These are phyloP conservation scores for Lates japonicus DNA, from an alignment of 2,797 vertebrate species.

Conservation along the genomic window DNA sequence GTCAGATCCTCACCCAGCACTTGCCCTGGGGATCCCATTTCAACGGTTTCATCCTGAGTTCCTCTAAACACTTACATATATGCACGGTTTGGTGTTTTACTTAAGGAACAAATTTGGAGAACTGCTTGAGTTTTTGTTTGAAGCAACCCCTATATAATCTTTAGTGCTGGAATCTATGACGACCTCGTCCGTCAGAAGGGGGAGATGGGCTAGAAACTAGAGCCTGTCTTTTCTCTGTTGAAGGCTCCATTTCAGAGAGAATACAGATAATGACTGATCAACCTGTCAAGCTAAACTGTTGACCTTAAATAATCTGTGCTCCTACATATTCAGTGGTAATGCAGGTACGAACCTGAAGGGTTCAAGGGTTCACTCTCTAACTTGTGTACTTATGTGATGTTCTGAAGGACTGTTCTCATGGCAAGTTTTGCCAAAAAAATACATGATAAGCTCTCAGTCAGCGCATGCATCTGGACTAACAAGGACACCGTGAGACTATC, in stretches of 20 bases:
- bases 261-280: background rate
- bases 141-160: background rate
- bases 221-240: background rate
- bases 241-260: constrained; percentile 29
- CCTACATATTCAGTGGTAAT: background rate
- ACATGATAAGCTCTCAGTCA: constrained; percentile 51
- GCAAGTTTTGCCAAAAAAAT: constrained; percentile 19
- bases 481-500: constrained; percentile 59
- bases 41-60: constrained; percentile 51
- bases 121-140: background rate
- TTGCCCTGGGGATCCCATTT: constrained; percentile 47
- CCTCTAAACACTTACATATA: constrained; percentile 14
- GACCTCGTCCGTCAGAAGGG: background rate
- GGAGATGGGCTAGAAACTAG: background rate
- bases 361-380: constrained; percentile 11
- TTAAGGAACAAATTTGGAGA: constrained; percentile 12
- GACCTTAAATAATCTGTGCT: constrained; percentile 4
- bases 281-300: constrained; percentile 9
- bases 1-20: constrained; percentile 43
- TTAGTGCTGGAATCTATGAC: background rate
- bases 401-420: constrained; percentile 50
- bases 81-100: constrained; percentile 10
- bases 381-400: constrained; percentile 11
- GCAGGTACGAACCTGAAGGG: background rate
- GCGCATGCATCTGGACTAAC: constrained; percentile 62